Evolutionary conservation across 2,113 vertebrate species (phyloP).

Genomic region (Mesitornis unicolor): DNA sequence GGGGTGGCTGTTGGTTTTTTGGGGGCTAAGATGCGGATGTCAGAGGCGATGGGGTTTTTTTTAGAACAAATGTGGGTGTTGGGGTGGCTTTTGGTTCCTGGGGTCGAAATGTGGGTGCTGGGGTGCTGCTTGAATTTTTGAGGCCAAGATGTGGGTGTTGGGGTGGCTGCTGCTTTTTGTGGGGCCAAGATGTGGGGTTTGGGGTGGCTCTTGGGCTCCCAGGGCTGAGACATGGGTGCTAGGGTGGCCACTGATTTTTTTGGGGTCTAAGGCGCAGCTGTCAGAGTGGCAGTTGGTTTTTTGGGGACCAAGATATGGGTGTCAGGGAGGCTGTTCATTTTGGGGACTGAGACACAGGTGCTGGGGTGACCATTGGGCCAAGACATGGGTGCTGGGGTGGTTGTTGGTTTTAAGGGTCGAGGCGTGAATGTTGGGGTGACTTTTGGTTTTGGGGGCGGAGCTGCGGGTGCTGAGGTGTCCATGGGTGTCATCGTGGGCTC

Average conservation of each 20-base stretch:
- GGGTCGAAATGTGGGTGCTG: not conserved
- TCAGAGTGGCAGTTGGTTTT: not conserved
- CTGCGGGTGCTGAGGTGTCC: accelerated
- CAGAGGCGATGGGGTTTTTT: too few relatives aligned
- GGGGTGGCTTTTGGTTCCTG: too few relatives aligned
- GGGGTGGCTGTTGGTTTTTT: not conserved
- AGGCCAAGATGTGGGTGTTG: not conserved
- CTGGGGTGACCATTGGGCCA: too few relatives aligned
- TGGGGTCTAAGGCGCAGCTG: accelerated
- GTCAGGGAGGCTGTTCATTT: too few relatives aligned
- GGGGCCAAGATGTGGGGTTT: accelerated
- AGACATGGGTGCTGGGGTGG: accelerated
- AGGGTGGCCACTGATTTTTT: not conserved
- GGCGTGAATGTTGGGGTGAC: not conserved
- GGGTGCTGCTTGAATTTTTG: too few relatives aligned
- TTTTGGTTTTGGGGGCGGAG: too few relatives aligned
- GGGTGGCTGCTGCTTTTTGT: not conserved
- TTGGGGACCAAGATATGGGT: accelerated
- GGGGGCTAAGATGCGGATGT: not conserved
- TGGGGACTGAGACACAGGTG: accelerated
- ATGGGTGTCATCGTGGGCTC: too few relatives aligned
- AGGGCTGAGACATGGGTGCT: not conserved
- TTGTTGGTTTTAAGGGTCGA: too few relatives aligned
- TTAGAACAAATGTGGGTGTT: too few relatives aligned
- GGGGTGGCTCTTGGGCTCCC: not conserved